These are phyloP conservation scores for Melieria omissa DNA, from an alignment of 2,888 invertebrate species.

Conservation along the genomic window DNA sequence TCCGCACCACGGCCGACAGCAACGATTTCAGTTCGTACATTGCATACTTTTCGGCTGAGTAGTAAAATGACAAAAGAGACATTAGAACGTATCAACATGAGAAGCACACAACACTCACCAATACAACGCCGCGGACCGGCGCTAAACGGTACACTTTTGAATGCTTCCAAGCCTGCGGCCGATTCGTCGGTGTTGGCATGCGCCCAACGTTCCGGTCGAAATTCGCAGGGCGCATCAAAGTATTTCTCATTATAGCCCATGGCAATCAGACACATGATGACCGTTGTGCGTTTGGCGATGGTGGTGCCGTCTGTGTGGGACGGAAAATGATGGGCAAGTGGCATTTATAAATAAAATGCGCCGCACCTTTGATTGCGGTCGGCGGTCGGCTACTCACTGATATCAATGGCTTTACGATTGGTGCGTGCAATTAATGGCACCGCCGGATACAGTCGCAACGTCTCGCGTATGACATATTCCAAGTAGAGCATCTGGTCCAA, in stretches of 20 bases:
- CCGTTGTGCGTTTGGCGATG: slow-evolving; percentile 58
- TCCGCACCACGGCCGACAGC: slow-evolving; percentile 68
- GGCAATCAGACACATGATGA: slow-evolving; percentile 58
- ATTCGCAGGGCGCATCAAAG: slow-evolving; percentile 55
- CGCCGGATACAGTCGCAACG: slow-evolving; percentile 55
- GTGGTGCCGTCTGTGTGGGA: slow-evolving; percentile 55
- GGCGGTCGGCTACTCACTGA: slow-evolving; percentile 51
- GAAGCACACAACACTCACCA: slow-evolving; percentile 17
- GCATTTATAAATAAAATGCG: neutral
- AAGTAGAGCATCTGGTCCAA: slow-evolving; percentile 55
- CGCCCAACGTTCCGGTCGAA: slow-evolving; percentile 66
- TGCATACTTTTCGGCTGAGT: slow-evolving; percentile 67
- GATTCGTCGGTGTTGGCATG: slow-evolving; percentile 5
- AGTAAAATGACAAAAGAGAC: neutral
- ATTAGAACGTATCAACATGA: neutral
- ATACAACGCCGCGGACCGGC: slow-evolving; percentile 60
- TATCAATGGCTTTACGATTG: slow-evolving; percentile 56
- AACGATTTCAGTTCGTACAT: slow-evolving; percentile 70
- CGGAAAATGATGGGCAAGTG: neutral
- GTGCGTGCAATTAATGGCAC: slow-evolving; percentile 60
- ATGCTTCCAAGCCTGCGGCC: slow-evolving; percentile 60
- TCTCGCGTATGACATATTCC: slow-evolving; percentile 57
- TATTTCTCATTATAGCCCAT: slow-evolving; percentile 61
- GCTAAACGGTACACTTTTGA: slow-evolving; percentile 72
- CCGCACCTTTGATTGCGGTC: neutral